Evolutionary conservation across 2,888 invertebrate genomes (phyloP), one percentile per base, ranked within the genome.

Genomic region (Drosophila nigricruria): DNA sequence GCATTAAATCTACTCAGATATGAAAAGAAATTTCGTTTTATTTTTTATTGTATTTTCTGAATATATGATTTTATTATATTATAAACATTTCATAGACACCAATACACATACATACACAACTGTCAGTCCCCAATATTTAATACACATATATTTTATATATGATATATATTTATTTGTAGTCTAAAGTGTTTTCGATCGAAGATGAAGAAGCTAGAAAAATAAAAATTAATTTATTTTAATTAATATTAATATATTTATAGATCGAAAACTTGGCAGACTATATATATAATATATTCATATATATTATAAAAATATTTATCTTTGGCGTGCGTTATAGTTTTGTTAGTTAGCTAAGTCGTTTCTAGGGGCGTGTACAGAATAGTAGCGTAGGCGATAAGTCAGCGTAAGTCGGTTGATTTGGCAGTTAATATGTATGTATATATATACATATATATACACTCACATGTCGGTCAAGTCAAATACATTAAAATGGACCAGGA

Each of bases 401-500:
- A 20, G 64, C 58, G 59, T 82, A 77, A 73, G 68, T 63, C 73
- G 62, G 66, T 54, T 63, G 50, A 34, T 57, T 63, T 70, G 63
- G 20, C 38, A 43, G 36, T 69, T 47, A 30, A 59, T 50, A 45
- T 27, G 42, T 9, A 38, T 45, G 32, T 27, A 54, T 9, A 38
- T 45, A 43, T 42, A n/a, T 23, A 20, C 6, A 57, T n/a, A 32
- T 18, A 30, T 32, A 32, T 43, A 20, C 18, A 18, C 47, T 25
- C 40, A 66, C n/a, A 27, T 32, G 45, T 50, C 47, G 57, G 66
- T 76, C 75, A 73, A 63, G 45, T 47, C 25, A 47, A 30, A 53
- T 50, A 12, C 25, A 58, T 59, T 23, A 64, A 65, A 83, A 64
- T 53, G 85, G 85, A 86, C 89, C 85, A 86, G 85, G 89, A 88